phyloP scores from a whole-genome alignment of 2,113 vertebrate species.

The Pagrus major region DNA sequence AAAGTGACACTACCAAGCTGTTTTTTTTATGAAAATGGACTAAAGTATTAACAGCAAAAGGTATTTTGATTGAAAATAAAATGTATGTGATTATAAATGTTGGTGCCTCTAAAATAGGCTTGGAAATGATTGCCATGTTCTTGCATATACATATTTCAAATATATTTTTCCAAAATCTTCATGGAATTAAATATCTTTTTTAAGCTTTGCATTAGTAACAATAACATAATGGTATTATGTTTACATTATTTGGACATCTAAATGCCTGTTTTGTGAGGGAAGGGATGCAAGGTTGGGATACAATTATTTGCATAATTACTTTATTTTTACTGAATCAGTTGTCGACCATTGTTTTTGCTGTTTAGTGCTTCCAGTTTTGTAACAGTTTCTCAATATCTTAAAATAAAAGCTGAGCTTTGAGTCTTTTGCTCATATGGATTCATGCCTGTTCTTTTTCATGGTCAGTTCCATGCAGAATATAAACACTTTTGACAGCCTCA shows the following conservation, averaged over 20 bases:
- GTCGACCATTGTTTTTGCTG: conserved; percentile 17
- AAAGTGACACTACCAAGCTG: conserved; percentile 7
- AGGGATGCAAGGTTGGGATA: conserved; percentile 11
- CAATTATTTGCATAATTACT: background rate
- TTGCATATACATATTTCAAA: conserved; percentile 21
- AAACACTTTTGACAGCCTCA: background rate
- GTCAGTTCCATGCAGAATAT: background rate
- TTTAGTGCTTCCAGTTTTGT: conserved; percentile 32
- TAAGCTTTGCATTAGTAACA: conserved; percentile 22
- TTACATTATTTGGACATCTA: conserved; percentile 22
- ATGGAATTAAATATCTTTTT: conserved; percentile 4
- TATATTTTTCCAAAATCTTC: conserved; percentile 8
- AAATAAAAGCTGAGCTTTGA: conserved; percentile 64
- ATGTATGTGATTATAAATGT: background rate
- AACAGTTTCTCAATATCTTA: conserved; percentile 27
- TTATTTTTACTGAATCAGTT: background rate
- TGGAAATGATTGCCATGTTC: conserved; percentile 18
- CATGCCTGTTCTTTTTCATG: background rate
- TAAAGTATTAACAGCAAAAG: conserved; percentile 16
- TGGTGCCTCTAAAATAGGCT: background rate
- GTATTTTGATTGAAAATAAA: conserved; percentile 31
- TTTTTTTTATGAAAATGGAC: background rate
- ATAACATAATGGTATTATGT: conserved; percentile 12
- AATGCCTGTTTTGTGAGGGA: conserved; percentile 33
- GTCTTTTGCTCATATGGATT: conserved; percentile 20